phyloP scores from a whole-genome alignment of 53 echinoderm and acorn worm species.

The Actinopyga echinites region DNA sequence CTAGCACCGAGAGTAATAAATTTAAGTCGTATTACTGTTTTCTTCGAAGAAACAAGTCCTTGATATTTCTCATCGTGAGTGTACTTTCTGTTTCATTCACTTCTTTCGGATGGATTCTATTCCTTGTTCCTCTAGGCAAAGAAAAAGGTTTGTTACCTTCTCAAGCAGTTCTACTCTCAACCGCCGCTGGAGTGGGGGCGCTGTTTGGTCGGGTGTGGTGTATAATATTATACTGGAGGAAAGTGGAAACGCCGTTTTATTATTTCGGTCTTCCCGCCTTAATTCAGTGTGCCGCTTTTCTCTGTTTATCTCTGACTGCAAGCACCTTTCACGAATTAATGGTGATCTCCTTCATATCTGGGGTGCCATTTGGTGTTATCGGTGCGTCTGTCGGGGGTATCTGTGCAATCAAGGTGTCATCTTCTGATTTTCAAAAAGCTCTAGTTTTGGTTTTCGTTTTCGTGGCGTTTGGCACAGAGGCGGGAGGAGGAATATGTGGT shows the following conservation, averaged over 20 bases:
- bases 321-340: background rate
- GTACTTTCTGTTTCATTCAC: background rate
- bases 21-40: background rate
- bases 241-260: background rate
- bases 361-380: background rate
- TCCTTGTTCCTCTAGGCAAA: conserved; percentile 10
- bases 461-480: background rate
- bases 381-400: background rate
- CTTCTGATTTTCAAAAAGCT: background rate
- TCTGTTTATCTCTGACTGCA: background rate
- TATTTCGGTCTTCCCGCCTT: background rate
- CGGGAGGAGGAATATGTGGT: background rate
- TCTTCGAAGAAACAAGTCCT: background rate
- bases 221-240: background rate
- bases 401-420: background rate
- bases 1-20: background rate
- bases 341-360: background rate
- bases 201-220: conserved; percentile 3
- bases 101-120: conserved; percentile 10
- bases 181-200: background rate
- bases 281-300: background rate
- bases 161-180: background rate
- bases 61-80: background rate
- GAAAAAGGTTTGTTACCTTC: background rate
- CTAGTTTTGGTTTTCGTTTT: background rate